Evolutionary conservation across 2,797 vertebrate genomes (phyloP), one percentile per base, ranked within the genome.

Genomic region (Chloroceryle amazona): DNA sequence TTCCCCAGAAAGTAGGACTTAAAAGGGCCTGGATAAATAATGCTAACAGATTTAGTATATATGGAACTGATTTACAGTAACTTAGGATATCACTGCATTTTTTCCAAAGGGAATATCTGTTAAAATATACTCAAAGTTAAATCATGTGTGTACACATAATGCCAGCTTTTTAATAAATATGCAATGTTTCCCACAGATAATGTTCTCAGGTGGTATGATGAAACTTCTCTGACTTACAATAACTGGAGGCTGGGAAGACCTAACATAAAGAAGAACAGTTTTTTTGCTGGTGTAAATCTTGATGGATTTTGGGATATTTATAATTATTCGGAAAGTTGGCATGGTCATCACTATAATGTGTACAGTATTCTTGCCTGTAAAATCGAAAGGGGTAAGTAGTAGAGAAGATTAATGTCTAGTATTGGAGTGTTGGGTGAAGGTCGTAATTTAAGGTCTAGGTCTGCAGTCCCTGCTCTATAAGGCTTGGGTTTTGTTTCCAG

Each of bases 191-290:
- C 83, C 63, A 82, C 96, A 98, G 98, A 96, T 95, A 94, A 97
- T 54, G 51, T 96, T 95, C 96, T 99, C 84, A 98, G 98, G 96
- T 99, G 99, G 99, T 98, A 98, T 65, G 99, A 99, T 66, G 98
- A 98, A 80, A 99, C 99, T 51, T 96, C 90, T 28, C 97, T 99
- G 67, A 98, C 98, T 37, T 99, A 99, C 94, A 99, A 99, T 85
- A 99, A 99, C 83, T 99, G 99, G 99, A 97, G 92, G n/a, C 35
- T 23, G 3, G 99, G 99, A 81, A 98, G 99, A 94, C 99, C 99
- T 37, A 44, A 94, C n/a, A 68, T 99, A 67, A 94, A 97, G 4
- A 92, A 74, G 51, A 60, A 93, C 22, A 92, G 52, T 11, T 99
- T 99, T 98, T 96, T 99, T 97, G 98, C 99, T n/a, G 99, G 98